Percentiles rank a stretch among this genome's conserved stretches.
Conservation (phyloP, 2,797 vertebrate genomes). For the Aplochiton taeniatus region DNA sequence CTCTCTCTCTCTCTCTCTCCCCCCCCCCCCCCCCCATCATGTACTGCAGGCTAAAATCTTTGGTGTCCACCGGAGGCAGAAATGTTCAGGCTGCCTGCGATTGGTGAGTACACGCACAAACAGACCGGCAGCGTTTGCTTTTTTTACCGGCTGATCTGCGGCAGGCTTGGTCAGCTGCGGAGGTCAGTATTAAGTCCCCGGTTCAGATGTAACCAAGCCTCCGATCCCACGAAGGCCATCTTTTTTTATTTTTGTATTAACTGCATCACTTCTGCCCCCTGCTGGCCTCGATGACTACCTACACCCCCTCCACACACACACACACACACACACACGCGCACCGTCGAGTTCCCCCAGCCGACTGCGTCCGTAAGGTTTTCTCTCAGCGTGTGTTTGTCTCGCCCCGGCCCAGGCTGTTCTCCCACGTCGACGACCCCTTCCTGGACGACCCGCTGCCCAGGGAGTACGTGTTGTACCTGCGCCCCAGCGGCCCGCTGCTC, state of each 20-base stretch:
- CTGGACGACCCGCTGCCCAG: slow-evolving; percentile 92
- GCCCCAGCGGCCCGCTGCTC: slow-evolving; percentile 90
- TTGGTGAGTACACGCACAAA: slow-evolving; percentile 82
- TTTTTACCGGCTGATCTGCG: slow-evolving; percentile 20
- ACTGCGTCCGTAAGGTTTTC: background rate
- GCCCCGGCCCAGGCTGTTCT: slow-evolving; percentile 85
- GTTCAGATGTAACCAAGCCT: background rate
- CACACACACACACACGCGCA: background rate
- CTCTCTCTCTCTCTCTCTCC: slow-evolving; percentile 19
- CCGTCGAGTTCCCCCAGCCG: background rate
- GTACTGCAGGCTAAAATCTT: slow-evolving; percentile 87
- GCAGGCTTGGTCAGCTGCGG: slow-evolving; percentile 11
- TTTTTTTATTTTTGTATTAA: background rate
- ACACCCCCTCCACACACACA: background rate
- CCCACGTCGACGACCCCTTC: slow-evolving; percentile 95
- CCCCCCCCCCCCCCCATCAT: slow-evolving; percentile 37
- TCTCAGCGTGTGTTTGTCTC: background rate
- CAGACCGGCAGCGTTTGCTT: background rate
- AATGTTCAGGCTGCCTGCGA: slow-evolving; percentile 98
- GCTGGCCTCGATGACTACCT: slow-evolving; percentile 39
- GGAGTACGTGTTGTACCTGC: slow-evolving; percentile 95
- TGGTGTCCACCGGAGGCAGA: slow-evolving; percentile 94
- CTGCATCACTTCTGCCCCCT: slow-evolving; percentile 55
- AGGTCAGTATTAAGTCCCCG: slow-evolving; percentile 9
- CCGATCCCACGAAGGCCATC: background rate